Evolutionary conservation across 2,797 vertebrate species (phyloP).

Genomic region (Sebastiscus albofasciatus): DNA sequence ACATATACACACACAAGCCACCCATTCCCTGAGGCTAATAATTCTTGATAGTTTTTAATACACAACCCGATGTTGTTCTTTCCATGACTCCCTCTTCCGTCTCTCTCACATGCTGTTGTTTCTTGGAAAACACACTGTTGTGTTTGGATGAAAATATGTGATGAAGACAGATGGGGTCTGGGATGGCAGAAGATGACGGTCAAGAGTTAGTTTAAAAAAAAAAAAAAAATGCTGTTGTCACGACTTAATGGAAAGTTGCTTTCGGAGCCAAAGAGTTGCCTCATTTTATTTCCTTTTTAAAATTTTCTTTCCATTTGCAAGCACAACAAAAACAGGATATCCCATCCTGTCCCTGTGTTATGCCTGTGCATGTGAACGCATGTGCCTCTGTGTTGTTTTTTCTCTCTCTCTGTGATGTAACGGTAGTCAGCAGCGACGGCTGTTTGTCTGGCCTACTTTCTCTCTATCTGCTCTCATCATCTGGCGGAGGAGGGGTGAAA

Average conservation of each 20-base stretch:
- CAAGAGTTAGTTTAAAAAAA: slow-evolving; percentile 9
- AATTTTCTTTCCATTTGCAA: slow-evolving; percentile 31
- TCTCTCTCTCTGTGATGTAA: slow-evolving; percentile 65
- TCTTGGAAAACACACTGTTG: slow-evolving; percentile 66
- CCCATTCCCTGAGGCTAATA: slow-evolving; percentile 32
- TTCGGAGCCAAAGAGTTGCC: slow-evolving; percentile 30
- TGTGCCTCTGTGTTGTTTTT: slow-evolving; percentile 38
- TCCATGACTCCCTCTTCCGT: slow-evolving; percentile 48
- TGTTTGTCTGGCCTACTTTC: slow-evolving; percentile 84
- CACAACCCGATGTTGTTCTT: slow-evolving; percentile 53
- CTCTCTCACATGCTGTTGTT: slow-evolving; percentile 55
- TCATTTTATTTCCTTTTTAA: slow-evolving; percentile 19
- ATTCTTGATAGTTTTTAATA: slow-evolving; percentile 49
- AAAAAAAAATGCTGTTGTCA: slow-evolving; percentile 1
- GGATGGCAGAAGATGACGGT: slow-evolving; percentile 31
- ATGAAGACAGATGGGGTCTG: slow-evolving; percentile 52
- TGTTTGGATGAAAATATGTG: slow-evolving; percentile 56
- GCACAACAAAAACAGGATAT: slow-evolving; percentile 77
- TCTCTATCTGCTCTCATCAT: slow-evolving; percentile 75
- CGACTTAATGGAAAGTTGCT: slow-evolving; percentile 38
- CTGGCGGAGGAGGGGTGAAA: slow-evolving; percentile 63
- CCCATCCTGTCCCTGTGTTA: slow-evolving; percentile 43
- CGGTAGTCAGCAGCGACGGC: slow-evolving; percentile 59
- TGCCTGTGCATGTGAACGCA: slow-evolving; percentile 36
- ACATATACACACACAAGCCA: slow-evolving; percentile 26